These are phyloP conservation scores for Hydropotes inermis DNA, from an alignment of 2,113 vertebrate genomes.

Conservation along the genomic window DNA sequence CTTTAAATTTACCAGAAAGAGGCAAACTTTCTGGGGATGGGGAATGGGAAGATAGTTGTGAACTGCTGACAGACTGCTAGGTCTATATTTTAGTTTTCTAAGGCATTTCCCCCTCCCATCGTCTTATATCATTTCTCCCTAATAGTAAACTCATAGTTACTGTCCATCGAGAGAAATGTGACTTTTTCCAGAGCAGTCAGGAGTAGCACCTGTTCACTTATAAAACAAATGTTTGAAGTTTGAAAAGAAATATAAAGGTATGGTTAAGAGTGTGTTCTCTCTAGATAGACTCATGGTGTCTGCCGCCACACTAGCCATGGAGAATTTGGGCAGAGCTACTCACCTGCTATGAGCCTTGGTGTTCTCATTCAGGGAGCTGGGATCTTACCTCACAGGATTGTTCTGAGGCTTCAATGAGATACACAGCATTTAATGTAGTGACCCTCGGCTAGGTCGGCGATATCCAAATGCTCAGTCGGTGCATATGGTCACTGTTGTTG, in stretches of 20 bases:
- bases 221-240: slow-evolving; percentile 1
- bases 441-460: background rate
- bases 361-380: background rate
- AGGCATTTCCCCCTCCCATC: background rate
- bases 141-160: background rate
- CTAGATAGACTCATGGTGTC: background rate
- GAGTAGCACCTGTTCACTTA: background rate
- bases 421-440: background rate
- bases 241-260: background rate
- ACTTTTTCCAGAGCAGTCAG: background rate
- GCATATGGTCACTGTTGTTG: background rate
- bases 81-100: background rate
- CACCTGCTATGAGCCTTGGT: background rate
- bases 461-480: background rate
- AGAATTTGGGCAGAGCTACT: background rate
- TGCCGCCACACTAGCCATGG: background rate
- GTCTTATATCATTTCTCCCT: background rate
- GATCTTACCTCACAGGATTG: background rate
- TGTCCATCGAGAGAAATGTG: background rate
- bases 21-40: background rate
- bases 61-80: background rate
- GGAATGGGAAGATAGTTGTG: background rate
- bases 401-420: background rate
- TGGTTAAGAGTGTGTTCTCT: background rate
- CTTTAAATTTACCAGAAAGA: background rate